Conservation (phyloP, 2,797 vertebrate genomes). For the Lagodon rhomboides region DNA sequence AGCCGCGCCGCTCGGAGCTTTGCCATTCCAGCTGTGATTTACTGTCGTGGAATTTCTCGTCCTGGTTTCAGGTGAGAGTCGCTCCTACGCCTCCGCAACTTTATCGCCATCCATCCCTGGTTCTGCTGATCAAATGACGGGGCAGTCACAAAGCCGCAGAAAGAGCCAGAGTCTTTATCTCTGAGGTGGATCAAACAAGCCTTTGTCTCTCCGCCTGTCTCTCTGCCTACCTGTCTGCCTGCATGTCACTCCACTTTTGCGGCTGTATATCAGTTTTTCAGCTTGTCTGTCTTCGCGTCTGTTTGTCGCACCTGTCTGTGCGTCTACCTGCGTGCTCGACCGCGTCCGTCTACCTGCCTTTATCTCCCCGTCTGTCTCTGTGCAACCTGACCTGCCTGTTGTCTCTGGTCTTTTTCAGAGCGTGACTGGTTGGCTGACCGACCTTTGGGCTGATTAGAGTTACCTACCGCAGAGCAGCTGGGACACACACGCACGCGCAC, state of each 20-base stretch:
- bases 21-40: slow-evolving; percentile 65
- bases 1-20: slow-evolving; percentile 31
- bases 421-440: slow-evolving; percentile 63
- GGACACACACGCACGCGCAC: slow-evolving; percentile 38
- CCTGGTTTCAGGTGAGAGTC: slow-evolving; percentile 72
- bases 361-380: slow-evolving; percentile 61
- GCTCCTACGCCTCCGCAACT: slow-evolving; percentile 42
- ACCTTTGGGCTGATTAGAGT: slow-evolving; percentile 73
- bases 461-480: slow-evolving; percentile 79
- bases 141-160: slow-evolving; percentile 53
- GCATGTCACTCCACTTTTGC: slow-evolving; percentile 11
- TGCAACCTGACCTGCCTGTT: slow-evolving; percentile 74
- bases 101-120: slow-evolving; percentile 60
- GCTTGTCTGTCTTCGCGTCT: slow-evolving; percentile 49
- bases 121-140: slow-evolving; percentile 75
- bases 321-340: slow-evolving; percentile 40
- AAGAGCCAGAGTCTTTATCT: slow-evolving; percentile 55
- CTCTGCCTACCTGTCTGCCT: slow-evolving; percentile 44
- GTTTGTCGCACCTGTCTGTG: slow-evolving; percentile 56
- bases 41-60: slow-evolving; percentile 62
- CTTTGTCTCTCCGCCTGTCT: slow-evolving; percentile 68
- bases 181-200: slow-evolving; percentile 61
- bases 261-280: slow-evolving; percentile 22
- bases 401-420: slow-evolving; percentile 73
- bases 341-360: slow-evolving; percentile 59